Percentiles rank a stretch among this genome's conserved stretches.
These are phyloP conservation scores for Muscicapa comitata DNA, from an alignment of 2,797 vertebrate genomes.

Conservation along the genomic window DNA sequence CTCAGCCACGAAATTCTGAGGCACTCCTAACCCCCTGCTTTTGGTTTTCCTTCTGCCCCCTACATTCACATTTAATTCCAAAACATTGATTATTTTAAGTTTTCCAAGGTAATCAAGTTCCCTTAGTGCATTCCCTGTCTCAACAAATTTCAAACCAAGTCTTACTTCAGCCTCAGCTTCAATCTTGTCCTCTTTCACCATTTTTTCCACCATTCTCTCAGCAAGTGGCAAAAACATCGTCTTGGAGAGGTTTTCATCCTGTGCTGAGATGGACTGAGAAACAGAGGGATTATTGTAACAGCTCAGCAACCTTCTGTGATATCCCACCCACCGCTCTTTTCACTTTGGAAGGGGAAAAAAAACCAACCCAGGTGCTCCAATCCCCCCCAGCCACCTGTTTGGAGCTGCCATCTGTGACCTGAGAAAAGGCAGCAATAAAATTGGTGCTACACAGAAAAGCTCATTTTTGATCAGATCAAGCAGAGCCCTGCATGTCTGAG, in stretches of 20 bases:
- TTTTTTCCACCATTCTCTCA: slow-evolving; percentile 98
- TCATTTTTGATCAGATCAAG: background rate
- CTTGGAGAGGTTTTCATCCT: slow-evolving; percentile 94
- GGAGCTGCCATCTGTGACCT: background rate
- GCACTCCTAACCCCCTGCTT: background rate
- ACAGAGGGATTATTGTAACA: background rate
- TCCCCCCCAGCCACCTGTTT: background rate
- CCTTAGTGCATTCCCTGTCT: background rate
- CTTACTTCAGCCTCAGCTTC: slow-evolving; percentile 96
- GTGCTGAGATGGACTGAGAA: slow-evolving; percentile 91
- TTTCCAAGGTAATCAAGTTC: background rate
- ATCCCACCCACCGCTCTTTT: background rate
- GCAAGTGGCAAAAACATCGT: slow-evolving; percentile 98
- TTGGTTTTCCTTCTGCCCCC: background rate
- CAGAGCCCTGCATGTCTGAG: background rate
- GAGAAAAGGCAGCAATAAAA: background rate
- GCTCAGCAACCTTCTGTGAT: background rate
- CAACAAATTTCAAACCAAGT: background rate
- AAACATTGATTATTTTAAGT: background rate
- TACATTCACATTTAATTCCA: background rate
- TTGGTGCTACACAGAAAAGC: background rate
- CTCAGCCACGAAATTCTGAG: background rate
- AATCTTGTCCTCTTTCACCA: slow-evolving; percentile 99
- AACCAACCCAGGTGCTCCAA: background rate
- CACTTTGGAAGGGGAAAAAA: background rate